phyloP scores from a whole-genome alignment of 35 echinoderm and acorn worm genomes.

The Chiridota heheva region DNA sequence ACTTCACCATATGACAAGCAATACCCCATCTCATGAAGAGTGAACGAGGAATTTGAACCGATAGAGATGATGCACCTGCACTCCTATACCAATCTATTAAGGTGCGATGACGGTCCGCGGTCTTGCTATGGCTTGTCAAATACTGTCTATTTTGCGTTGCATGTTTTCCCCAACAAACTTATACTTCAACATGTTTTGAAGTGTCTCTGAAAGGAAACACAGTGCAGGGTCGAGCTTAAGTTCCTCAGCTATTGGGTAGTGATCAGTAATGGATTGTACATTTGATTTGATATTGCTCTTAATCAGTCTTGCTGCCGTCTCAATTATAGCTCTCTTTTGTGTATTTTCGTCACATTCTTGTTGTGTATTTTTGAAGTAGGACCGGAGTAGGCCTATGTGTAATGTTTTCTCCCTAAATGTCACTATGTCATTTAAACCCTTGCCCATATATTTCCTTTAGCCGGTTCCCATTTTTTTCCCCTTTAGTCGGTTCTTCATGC shows the following conservation, averaged over 20 bases:
- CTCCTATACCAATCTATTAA: constrained; percentile 37
- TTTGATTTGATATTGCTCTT: constrained; percentile 74
- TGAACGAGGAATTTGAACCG: constrained; percentile 65
- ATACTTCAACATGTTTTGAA: constrained; percentile 34
- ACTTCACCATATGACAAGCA: constrained; percentile 60
- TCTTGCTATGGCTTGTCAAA: constrained; percentile 60
- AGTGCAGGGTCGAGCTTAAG: constrained; percentile 66
- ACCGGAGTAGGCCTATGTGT: constrained; percentile 49
- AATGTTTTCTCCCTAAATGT: constrained; percentile 48
- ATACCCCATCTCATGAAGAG: constrained; percentile 54
- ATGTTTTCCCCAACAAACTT: constrained; percentile 65
- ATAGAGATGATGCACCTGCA: constrained; percentile 65
- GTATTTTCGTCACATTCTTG: constrained; percentile 35
- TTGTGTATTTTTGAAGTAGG: constrained; percentile 19
- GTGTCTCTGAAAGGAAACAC: constrained; percentile 35
- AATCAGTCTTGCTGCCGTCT: constrained; percentile 73
- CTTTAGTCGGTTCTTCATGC: no score
- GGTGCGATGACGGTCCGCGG: constrained; percentile 49
- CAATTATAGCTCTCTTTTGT: constrained; percentile 56
- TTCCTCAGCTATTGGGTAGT: constrained; percentile 48
- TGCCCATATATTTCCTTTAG: constrained; percentile 53
- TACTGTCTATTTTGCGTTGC: constrained; percentile 48
- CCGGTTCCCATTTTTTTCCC: constrained; percentile 37
- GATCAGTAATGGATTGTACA: constrained; percentile 43
- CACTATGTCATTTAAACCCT: constrained; percentile 61